Conservation (phyloP, 2,888 invertebrate species). For the Trachelus stipa region DNA sequence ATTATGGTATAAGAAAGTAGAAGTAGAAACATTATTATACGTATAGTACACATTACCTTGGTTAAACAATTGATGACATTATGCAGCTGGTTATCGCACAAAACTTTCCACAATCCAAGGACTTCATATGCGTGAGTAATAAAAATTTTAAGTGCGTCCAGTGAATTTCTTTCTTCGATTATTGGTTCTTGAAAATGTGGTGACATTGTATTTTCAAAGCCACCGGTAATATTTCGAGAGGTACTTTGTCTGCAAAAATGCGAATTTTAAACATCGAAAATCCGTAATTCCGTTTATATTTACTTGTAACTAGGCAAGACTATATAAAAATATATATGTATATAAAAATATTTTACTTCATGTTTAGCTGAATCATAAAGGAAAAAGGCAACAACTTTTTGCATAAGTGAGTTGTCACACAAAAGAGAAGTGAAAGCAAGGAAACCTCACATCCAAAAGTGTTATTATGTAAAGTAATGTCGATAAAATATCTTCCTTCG, state of each 20-base stretch:
- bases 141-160: constrained; percentile 80
- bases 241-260: constrained; percentile 39
- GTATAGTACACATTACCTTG: constrained; percentile 58
- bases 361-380: too few relatives aligned
- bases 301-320: too few relatives aligned
- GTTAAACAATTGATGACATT: constrained; percentile 78
- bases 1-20: too few relatives aligned
- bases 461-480: too few relatives aligned
- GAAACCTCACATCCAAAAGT: too few relatives aligned
- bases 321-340: too few relatives aligned
- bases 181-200: constrained; percentile 59
- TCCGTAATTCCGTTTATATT: too few relatives aligned
- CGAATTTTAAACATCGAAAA: not conserved
- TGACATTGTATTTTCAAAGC: constrained; percentile 53
- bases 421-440: too few relatives aligned
- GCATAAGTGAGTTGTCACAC: too few relatives aligned
- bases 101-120: constrained; percentile 91
- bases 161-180: constrained; percentile 79
- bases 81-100: constrained; percentile 93
- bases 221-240: constrained; percentile 46
- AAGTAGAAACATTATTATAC: not conserved
- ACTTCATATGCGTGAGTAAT: constrained; percentile 88
- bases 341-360: too few relatives aligned
- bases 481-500: too few relatives aligned
- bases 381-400: too few relatives aligned